Conservation (phyloP, 1,140 invertebrate species). For the Papilio xuthus region DNA sequence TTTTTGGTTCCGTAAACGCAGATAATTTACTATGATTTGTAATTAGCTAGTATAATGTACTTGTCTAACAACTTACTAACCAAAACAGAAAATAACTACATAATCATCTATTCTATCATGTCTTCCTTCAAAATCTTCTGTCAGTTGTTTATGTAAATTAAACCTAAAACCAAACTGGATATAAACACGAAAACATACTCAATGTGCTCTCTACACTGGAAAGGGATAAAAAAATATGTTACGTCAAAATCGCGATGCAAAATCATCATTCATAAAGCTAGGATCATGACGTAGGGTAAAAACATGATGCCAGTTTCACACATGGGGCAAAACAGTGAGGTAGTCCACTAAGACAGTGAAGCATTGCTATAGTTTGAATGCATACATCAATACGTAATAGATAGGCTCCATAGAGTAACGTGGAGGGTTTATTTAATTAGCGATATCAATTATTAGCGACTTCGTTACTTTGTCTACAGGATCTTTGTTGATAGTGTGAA, state of each 20-base stretch:
- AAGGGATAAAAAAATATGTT: constrained; percentile 14
- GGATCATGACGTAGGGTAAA: constrained; percentile 45
- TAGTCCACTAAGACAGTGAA: background rate
- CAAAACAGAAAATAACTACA: no score
- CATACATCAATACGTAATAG: no score
- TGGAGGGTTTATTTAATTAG: no score
- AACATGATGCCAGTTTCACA: constrained; percentile 41
- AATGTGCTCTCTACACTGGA: background rate
- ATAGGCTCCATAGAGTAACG: no score
- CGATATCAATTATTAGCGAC: background rate
- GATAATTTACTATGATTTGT: no score
- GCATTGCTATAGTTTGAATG: background rate
- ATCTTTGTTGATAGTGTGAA: background rate
- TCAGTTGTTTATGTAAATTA: background rate
- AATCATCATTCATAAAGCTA: constrained; percentile 56
- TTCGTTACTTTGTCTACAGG: no score
- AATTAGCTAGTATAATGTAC: no score
- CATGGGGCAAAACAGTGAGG: background rate
- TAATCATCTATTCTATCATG: no score
- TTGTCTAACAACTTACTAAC: no score
- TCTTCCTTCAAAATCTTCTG: background rate
- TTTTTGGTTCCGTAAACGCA: no score
- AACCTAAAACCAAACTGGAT: background rate
- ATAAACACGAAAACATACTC: background rate
- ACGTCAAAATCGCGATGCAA: constrained; percentile 45